Percentiles rank a stretch among this genome's conserved stretches.
These are phyloP conservation scores for Chrysomela aeneicollis DNA, from an alignment of 2,888 invertebrate genomes.

Conservation along the genomic window DNA sequence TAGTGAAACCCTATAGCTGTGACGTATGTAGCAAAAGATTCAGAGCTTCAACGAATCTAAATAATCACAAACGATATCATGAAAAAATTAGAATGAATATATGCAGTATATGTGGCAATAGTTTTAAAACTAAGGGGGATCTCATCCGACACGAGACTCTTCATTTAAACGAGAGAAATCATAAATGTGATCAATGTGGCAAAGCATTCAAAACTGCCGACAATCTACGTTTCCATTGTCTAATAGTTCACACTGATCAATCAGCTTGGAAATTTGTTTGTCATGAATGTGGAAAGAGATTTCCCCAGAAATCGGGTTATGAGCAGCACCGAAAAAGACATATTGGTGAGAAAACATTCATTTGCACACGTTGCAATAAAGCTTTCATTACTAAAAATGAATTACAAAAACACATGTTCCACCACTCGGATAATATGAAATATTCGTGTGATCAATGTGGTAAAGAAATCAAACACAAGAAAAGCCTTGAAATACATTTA, in stretches of 20 bases:
- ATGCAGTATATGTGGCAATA: conserved; percentile 58
- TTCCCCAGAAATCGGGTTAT: conserved; percentile 50
- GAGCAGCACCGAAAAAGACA: conserved; percentile 50
- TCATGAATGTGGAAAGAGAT: conserved; percentile 46
- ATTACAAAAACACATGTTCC: conserved; percentile 46
- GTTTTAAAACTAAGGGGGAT: conserved; percentile 54
- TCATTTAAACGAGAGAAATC: conserved; percentile 50
- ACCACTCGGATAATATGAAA: conserved; percentile 47
- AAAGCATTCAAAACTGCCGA: conserved; percentile 53
- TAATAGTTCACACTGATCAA: conserved; percentile 52
- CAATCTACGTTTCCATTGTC: conserved; percentile 48
- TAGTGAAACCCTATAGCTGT: conserved; percentile 50
- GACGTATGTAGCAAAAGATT: conserved; percentile 49
- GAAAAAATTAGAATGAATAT: conserved; percentile 47
- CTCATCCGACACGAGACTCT: conserved; percentile 50
- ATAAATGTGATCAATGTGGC: conserved; percentile 49
- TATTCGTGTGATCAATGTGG: conserved; percentile 63
- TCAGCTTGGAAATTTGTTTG: conserved; percentile 51
- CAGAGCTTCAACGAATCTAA: conserved; percentile 48
- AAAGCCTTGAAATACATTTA: conserved; percentile 61
- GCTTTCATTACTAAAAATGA: conserved; percentile 48
- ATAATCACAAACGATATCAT: conserved; percentile 52
- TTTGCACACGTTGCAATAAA: conserved; percentile 50
- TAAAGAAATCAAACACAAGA: conserved; percentile 63
- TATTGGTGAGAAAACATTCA: conserved; percentile 46